Base-by-base conservation (phyloP, 2,888 invertebrate species). In the Corbicula japonica region DNA sequence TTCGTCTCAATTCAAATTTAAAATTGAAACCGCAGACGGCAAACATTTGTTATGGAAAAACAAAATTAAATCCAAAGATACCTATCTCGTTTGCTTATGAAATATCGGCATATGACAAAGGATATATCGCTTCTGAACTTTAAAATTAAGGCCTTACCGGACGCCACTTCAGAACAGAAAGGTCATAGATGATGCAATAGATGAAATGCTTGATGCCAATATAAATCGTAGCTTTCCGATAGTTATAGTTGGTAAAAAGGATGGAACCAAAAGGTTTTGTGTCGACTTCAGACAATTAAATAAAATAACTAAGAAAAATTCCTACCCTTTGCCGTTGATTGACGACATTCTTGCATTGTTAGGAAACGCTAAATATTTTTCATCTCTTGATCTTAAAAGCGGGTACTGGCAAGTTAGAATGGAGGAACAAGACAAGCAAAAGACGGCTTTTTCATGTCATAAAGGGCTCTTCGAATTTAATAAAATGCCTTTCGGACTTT, bases 351-450 rank as follows among this genome's bases (percentile, higher is more conserved):
- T 84, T 10, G 62, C 35, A 8, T 56, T 54, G n/a, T 44, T 81
- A 48, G 70, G 62, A 6, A 66, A 65, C 32, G 56, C 77, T 12
- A 65, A 60, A 8, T 80, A 72, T 48, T 79, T 76, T 41, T 69
- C 65, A 10, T 62, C 60, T 0, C 26, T 72, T 4, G 80, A 82
- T 52, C 34, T 85, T 4, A 60, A 61, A 15, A 38, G 34, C 8
- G 77, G 81, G 0, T 83, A 72, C 58, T 83, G 81, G 79, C 75
- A 79, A 38, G 66, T 85, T 12, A 26, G 35, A 2, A 68, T 83
- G 54, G 63, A 74, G 12, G 62, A 75, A 18, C 34, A 46, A 18
- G 80, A 83, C 52, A 77, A 63, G 58, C 66, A 76, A 56, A 83
- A 85, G 35, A 75, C 75, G 2, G 79, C 72, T 8, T 80, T 82